phyloP scores from a whole-genome alignment of 2,888 invertebrate species.

The Sesia apiformis region DNA sequence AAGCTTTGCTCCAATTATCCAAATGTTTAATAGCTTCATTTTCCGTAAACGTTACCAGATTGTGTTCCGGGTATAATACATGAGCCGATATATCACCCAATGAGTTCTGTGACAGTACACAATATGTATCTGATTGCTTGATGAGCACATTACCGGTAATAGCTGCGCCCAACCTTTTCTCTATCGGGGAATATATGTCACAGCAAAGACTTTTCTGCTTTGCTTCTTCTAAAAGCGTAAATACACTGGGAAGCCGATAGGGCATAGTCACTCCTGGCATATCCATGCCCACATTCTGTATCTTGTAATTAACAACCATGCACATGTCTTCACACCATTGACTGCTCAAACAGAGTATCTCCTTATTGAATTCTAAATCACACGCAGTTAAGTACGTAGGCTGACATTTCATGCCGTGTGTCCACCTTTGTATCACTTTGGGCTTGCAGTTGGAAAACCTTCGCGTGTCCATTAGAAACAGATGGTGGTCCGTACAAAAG shows the following conservation, averaged over 20 bases:
- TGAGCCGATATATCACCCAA: constrained; percentile 57
- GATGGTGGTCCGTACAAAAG: constrained; percentile 47
- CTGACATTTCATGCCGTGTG: constrained; percentile 67
- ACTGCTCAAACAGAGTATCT: constrained; percentile 48
- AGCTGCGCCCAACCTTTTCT: constrained; percentile 36
- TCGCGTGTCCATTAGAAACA: constrained; percentile 51
- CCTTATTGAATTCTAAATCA: constrained; percentile 43
- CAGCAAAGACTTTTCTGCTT: constrained; percentile 36
- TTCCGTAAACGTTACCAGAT: constrained; percentile 34
- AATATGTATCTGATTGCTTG: constrained; percentile 36
- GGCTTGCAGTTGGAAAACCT: constrained; percentile 18
- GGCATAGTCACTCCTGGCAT: constrained; percentile 39
- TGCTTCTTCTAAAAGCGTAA: constrained; percentile 38
- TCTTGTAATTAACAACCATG: constrained; percentile 36
- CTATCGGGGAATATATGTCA: constrained; percentile 40
- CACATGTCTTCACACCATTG: constrained; percentile 63
- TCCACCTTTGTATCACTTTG: constrained; percentile 67
- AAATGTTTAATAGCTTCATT: constrained; percentile 39
- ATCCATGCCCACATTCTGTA: constrained; percentile 20
- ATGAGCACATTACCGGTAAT: constrained; percentile 40
- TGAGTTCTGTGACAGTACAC: constrained; percentile 49
- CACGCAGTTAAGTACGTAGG: constrained; percentile 55
- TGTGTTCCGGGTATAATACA: constrained; percentile 36
- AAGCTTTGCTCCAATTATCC: constrained; percentile 42
- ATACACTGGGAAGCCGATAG: constrained; percentile 47